A percentile compares a stretch with the other conserved stretches of the same genome.
Evolutionary conservation across 2,888 invertebrate genomes (phyloP).

Genomic region (Tanypteryx hageni): DNA sequence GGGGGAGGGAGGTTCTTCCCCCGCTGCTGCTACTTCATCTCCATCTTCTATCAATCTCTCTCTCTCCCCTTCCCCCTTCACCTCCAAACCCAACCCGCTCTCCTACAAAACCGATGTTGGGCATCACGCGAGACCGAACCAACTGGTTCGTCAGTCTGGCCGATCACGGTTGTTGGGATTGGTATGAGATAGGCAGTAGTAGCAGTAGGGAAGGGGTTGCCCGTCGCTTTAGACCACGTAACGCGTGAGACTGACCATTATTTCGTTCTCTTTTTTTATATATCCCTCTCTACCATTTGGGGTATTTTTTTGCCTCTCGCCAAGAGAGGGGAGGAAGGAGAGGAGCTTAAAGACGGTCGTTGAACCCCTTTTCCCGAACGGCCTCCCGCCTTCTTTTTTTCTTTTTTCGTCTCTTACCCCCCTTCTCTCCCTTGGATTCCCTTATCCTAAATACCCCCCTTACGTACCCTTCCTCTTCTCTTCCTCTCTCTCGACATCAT

Average conservation of each 20-base stretch:
- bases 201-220: not conserved
- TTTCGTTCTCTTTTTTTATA: conserved; percentile 43
- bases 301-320: conserved; percentile 39
- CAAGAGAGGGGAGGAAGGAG: not conserved
- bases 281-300: not conserved
- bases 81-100: conserved; percentile 19
- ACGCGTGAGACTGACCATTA: conserved; percentile 59
- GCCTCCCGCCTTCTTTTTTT: not conserved
- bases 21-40: not conserved
- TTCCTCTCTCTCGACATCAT: not conserved
- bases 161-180: conserved; percentile 25
- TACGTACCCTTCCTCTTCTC: not conserved
- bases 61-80: not conserved
- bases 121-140: conserved; percentile 59
- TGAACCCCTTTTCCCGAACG: conserved; percentile 14
- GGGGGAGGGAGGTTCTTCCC: not conserved
- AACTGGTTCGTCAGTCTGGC: conserved; percentile 57
- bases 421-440: not conserved
- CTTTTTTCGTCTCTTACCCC: not conserved
- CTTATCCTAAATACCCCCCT: not conserved
- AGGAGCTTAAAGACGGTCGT: not conserved
- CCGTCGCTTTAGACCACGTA: conserved; percentile 44
- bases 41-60: not conserved
- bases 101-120: conserved; percentile 54
- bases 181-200: not conserved